Evolutionary conservation across 2,888 invertebrate species (phyloP).

Genomic region (Cotesia congregata): DNA sequence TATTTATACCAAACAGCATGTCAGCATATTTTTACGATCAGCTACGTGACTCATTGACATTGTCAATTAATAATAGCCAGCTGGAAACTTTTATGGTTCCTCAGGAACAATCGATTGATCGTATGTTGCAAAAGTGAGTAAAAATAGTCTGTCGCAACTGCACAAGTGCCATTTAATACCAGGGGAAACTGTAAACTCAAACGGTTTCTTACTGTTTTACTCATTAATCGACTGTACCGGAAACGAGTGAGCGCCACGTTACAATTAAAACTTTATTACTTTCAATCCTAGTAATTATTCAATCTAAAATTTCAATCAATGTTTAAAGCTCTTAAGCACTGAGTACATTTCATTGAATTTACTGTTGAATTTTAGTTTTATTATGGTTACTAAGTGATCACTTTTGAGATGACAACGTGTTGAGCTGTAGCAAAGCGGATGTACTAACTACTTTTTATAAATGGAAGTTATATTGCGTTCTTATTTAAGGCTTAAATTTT

Average conservation of each 20-base stretch:
- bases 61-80: conserved; percentile 20
- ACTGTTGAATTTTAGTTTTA: conserved; percentile 1
- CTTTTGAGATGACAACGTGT: neutral
- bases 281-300: conserved; percentile 25
- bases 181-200: conserved; percentile 28
- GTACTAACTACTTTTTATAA: conserved; percentile 53
- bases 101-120: conserved; percentile 35
- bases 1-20: neutral
- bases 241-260: conserved; percentile 24
- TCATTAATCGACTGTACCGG: conserved; percentile 24
- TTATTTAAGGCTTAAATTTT: conserved; percentile 49
- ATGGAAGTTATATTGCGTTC: conserved; percentile 51
- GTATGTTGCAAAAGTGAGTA: neutral
- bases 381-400: neutral
- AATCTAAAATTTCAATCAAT: conserved; percentile 7
- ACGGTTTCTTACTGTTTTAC: conserved; percentile 27
- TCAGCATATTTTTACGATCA: neutral
- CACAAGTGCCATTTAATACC: conserved; percentile 3
- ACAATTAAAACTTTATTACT: conserved; percentile 29
- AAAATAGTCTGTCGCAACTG: neutral
- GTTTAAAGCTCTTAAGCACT: neutral
- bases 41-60: conserved; percentile 15
- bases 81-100: conserved; percentile 36
- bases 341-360: neutral
- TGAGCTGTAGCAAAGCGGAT: conserved; percentile 48